Evolutionary conservation across 2,888 invertebrate species (phyloP).

Genomic region (Polymixis flavicincta): DNA sequence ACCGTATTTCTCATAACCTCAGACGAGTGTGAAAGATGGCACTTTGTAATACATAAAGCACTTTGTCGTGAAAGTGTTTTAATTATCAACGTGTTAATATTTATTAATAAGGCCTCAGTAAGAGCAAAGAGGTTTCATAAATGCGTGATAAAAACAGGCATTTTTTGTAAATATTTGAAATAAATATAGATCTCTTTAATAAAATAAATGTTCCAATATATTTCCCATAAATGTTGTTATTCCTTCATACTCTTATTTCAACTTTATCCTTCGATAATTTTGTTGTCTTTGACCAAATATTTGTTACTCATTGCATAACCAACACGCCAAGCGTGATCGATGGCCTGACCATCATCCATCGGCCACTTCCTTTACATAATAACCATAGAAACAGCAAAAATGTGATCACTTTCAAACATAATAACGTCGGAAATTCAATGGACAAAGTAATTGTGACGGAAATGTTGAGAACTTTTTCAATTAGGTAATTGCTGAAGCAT

Average conservation of each 20-base stretch:
- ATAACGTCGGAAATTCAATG: constrained; percentile 34
- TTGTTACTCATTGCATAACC: constrained; percentile 16
- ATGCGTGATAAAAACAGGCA: neutral
- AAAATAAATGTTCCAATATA: neutral
- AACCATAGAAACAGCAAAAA: constrained; percentile 17
- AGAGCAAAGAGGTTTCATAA: constrained; percentile 20
- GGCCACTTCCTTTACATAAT: constrained; percentile 4
- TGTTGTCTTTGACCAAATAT: constrained; percentile 24
- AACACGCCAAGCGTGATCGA: constrained; percentile 28
- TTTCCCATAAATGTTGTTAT: neutral
- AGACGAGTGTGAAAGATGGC: neutral
- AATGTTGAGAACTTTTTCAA: constrained; percentile 48
- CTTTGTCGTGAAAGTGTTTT: constrained; percentile 3
- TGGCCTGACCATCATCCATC: constrained; percentile 16
- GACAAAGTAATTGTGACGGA: constrained; percentile 34
- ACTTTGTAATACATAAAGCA: constrained; percentile 16
- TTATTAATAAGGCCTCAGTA: constrained; percentile 11
- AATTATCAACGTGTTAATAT: constrained; percentile 25
- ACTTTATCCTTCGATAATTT: constrained; percentile 3
- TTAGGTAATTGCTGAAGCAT: constrained; percentile 44
- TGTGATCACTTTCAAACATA: constrained; percentile 27
- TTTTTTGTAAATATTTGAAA: constrained; percentile 9
- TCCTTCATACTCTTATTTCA: neutral
- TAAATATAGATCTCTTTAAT: neutral
- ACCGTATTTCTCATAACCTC: neutral